phyloP scores from a whole-genome alignment of 2,797 vertebrate species.

The Pantherophis vulpinus region DNA sequence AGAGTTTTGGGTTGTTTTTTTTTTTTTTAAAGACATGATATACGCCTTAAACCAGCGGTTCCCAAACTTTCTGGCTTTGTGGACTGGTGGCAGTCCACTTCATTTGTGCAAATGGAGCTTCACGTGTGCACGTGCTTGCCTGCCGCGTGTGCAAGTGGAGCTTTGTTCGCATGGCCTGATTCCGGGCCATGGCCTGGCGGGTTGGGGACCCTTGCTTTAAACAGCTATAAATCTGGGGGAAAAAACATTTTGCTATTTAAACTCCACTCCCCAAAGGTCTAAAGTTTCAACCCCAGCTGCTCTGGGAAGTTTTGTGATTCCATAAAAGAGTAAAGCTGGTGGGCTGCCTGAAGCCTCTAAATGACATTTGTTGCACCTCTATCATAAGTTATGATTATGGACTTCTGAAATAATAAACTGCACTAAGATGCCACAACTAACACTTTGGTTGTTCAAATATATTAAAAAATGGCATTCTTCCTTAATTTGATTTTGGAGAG shows the following conservation, averaged over 20 bases:
- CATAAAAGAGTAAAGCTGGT: not conserved
- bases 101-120: not conserved
- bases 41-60: not conserved
- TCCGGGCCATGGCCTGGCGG: not conserved
- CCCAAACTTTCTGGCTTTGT: not conserved
- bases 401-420: not conserved
- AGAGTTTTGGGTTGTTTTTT: not conserved
- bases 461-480: rapidly evolving
- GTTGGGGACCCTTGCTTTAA: not conserved
- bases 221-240: not conserved
- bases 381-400: not conserved
- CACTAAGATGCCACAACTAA: not conserved
- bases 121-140: not conserved
- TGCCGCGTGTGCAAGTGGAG: not conserved
- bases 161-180: not conserved
- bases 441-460: not conserved
- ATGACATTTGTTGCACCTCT: not conserved
- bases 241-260: not conserved
- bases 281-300: not conserved
- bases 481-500: not conserved
- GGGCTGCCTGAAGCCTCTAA: not conserved
- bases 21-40: not conserved
- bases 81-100: not conserved
- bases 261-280: not conserved
- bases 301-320: not conserved